Evolutionary conservation across 2,888 invertebrate species (phyloP).

Genomic region (Clusia tigrina): DNA sequence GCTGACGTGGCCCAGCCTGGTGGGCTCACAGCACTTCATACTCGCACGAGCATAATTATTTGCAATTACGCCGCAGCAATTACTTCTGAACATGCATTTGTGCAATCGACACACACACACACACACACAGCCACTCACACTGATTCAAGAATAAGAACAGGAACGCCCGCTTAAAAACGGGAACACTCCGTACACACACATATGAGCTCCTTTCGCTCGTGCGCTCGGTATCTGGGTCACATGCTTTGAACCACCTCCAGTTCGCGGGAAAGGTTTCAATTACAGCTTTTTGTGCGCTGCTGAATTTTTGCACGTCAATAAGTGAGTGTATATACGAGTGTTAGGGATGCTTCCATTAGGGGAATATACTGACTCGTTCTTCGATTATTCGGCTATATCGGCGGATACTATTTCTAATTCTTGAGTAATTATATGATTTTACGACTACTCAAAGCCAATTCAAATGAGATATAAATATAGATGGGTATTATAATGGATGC

Average conservation of each 20-base stretch:
- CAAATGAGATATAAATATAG: too few relatives aligned
- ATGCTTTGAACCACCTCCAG: slow-evolving; percentile 10
- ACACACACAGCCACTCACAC: too few relatives aligned
- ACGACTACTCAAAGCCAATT: too few relatives aligned
- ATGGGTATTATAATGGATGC: too few relatives aligned
- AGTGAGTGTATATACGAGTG: too few relatives aligned
- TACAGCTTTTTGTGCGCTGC: background rate
- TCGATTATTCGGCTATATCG: too few relatives aligned
- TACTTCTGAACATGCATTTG: slow-evolving; percentile 7
- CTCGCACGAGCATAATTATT: slow-evolving; percentile 15
- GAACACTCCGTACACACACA: background rate
- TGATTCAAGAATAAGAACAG: background rate
- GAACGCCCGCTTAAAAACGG: slow-evolving; percentile 12
- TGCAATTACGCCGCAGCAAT: slow-evolving; percentile 17
- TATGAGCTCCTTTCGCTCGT: too few relatives aligned
- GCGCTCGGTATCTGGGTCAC: slow-evolving; percentile 20
- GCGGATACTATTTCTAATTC: too few relatives aligned
- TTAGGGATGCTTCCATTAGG: too few relatives aligned
- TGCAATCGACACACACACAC: slow-evolving; percentile 1
- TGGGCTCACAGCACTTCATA: background rate
- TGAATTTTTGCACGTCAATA: slow-evolving; percentile 17
- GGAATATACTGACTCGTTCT: too few relatives aligned
- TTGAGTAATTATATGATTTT: too few relatives aligned
- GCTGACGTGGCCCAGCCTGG: background rate
- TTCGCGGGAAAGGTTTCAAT: slow-evolving; percentile 19